phyloP scores from a whole-genome alignment of 1,140 invertebrate genomes.

The Homarus americanus region DNA sequence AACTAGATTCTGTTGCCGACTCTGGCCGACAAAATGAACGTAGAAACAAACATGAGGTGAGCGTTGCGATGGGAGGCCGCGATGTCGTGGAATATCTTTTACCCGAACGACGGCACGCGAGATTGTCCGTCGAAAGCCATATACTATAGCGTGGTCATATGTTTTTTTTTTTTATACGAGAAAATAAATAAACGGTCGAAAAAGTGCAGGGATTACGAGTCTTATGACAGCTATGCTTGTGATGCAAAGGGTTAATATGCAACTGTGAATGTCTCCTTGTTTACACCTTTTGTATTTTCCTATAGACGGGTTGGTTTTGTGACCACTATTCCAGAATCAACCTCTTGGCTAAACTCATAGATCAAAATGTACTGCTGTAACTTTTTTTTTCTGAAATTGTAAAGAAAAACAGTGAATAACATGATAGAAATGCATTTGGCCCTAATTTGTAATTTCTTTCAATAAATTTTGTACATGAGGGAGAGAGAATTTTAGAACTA shows the following conservation, averaged over 20 bases:
- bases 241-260: conserved; percentile 11
- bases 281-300: neutral
- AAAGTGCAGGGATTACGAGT: neutral
- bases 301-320: neutral
- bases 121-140: neutral
- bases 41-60: neutral
- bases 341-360: neutral
- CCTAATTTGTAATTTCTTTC: neutral
- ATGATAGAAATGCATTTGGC: neutral
- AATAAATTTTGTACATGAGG: neutral
- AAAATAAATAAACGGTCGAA: neutral
- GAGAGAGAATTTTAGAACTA: neutral
- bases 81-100: neutral
- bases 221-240: neutral
- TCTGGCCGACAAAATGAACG: neutral
- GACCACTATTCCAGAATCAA: neutral
- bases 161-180: neutral
- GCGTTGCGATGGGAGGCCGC: neutral
- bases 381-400: neutral
- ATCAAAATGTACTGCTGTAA: conserved; percentile 1
- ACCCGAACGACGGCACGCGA: neutral
- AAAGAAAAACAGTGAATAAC: neutral
- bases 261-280: neutral
- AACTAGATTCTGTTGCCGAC: neutral
- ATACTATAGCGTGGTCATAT: neutral